Evolutionary conservation across 2,797 vertebrate species (phyloP), one percentile per base, ranked within the genome.

Genomic region (Scolopax rusticola): DNA sequence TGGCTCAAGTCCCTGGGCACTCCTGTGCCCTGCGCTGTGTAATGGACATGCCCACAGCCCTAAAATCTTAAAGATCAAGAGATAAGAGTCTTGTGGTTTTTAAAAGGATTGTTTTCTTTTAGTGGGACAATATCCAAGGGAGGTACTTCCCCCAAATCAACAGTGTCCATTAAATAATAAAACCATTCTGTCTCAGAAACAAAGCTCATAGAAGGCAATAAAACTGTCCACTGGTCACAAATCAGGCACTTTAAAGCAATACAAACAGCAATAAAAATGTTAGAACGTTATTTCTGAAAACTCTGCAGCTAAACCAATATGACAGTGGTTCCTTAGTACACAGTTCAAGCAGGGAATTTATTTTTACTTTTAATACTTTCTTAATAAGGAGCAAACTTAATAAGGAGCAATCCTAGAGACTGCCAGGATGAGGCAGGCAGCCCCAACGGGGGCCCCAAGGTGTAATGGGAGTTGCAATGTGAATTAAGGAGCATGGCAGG

Each of bases 221-320:
- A 94, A 97, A 91, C 86, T 83, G 88, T 87, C 68, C 84, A 15
- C 64, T 43, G 68, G 64, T 51, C 88, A 95, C 73, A 45, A 90
- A 87, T 90, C 85, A 85, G 84, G 84, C 64, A 38, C 64, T 93
- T 96, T 27, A 76, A 60, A 90, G 67, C 54, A 90, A 93, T 33
- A 73, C n/a, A 79, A 91, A 95, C 45, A 90, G 65, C 87, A 93
- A 50, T 76, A 82, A 93, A 93, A 86, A 54, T 3, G 8, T 63
- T 82, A 47, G 43, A 87, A 69, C 0, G 0, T 87, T 82, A 79
- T 76, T 88, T 90, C 85, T 86, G 68, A 91, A 65, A 79, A 61
- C 36, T 56, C 7, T 18, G 56, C 19, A 45, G 60, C 48, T 33
- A 74, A 60, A 33, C 17, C 38, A 56, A 27, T 20, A 40, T 28